These are phyloP conservation scores for Tetragonula clypearis DNA, from an alignment of 1,140 invertebrate genomes.

Conservation along the genomic window DNA sequence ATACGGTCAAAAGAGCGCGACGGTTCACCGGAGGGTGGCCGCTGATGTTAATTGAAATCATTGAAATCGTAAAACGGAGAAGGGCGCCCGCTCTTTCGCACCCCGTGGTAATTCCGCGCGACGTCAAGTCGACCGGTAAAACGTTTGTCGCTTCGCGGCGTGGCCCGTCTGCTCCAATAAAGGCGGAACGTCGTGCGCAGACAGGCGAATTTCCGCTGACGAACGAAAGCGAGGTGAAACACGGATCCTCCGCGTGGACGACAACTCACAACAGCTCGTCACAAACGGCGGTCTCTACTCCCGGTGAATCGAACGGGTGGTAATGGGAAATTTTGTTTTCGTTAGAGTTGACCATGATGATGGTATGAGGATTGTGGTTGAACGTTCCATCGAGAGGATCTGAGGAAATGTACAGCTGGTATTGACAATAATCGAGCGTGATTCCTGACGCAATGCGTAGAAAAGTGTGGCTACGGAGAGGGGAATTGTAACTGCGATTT, in stretches of 20 bases:
- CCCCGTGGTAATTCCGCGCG: constrained; percentile 13
- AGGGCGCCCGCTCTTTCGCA: constrained; percentile 19
- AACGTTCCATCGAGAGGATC: background rate
- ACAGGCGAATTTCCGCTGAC: constrained; percentile 26
- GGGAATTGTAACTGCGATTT: background rate
- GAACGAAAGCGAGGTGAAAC: background rate
- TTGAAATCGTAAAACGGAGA: constrained; percentile 70
- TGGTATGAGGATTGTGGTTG: background rate
- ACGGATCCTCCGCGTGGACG: constrained; percentile 2
- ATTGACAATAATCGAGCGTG: background rate
- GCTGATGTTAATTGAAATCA: constrained; percentile 72
- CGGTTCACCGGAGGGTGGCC: constrained; percentile 11
- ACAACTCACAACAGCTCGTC: background rate
- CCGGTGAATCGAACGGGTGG: background rate
- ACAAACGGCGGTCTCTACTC: background rate
- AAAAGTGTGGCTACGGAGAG: background rate
- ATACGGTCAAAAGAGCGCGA: constrained; percentile 2
- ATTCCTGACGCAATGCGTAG: background rate
- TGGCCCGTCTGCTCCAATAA: constrained; percentile 2
- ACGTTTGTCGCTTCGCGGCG: constrained; percentile 34
- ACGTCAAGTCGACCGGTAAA: constrained; percentile 29
- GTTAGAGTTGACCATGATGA: background rate
- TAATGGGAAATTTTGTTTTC: constrained; percentile 15
- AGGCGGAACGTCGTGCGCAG: constrained; percentile 30
- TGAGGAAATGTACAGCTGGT: background rate